phyloP scores from a whole-genome alignment of 2,797 vertebrate genomes.

The Emydoidea blandingii region DNA sequence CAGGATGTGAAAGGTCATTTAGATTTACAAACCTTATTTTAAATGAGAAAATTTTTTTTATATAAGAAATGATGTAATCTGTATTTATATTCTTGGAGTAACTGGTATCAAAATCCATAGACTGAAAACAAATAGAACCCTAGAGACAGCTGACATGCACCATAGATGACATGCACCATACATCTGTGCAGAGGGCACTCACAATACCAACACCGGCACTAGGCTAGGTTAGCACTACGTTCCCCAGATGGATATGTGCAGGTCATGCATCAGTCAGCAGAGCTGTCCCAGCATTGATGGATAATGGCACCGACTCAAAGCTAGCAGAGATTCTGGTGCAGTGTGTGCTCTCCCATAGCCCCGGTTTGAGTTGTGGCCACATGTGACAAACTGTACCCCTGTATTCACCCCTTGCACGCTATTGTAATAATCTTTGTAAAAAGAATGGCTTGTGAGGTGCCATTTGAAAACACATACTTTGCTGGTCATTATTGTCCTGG shows the following conservation, averaged over 20 bases:
- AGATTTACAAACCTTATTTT: background rate
- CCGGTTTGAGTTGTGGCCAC: background rate
- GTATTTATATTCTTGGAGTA: background rate
- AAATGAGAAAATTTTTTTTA: background rate
- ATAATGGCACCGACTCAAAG: background rate
- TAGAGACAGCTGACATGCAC: background rate
- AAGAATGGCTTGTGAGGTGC: background rate
- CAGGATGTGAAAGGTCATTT: background rate
- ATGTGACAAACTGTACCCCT: background rate
- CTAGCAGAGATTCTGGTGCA: background rate
- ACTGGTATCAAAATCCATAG: background rate
- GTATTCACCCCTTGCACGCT: background rate
- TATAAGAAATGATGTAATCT: background rate
- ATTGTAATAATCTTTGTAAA: background rate
- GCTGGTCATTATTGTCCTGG: background rate
- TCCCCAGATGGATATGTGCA: background rate
- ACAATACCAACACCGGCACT: background rate
- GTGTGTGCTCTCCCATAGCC: background rate
- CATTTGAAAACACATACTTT: background rate
- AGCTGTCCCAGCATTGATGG: background rate
- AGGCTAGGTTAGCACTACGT: background rate
- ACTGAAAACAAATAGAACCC: background rate
- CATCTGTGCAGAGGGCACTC: background rate
- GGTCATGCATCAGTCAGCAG: background rate
- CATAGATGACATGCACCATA: background rate